A percentile compares a stretch with the other conserved stretches of the same genome.
Evolutionary conservation across 1,140 invertebrate genomes (phyloP).

Genomic region (Aphaenogaster ashmeadi): DNA sequence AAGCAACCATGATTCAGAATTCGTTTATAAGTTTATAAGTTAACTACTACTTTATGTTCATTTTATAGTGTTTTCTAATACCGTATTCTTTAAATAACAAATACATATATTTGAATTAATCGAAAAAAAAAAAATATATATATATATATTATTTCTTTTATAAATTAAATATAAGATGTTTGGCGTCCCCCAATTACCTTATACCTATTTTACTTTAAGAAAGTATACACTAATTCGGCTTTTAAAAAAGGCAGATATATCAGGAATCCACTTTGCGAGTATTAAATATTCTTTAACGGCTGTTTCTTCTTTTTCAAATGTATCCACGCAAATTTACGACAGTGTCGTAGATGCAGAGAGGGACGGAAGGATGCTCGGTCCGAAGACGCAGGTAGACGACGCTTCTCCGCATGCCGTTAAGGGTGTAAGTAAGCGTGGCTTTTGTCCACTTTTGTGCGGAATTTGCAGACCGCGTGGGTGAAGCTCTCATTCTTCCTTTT

Average conservation of each 20-base stretch:
- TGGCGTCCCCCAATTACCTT: too few relatives aligned
- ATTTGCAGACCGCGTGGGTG: not conserved
- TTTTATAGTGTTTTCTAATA: too few relatives aligned
- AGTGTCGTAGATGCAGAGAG: not conserved
- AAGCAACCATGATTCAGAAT: too few relatives aligned
- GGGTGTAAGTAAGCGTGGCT: not conserved
- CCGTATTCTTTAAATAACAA: too few relatives aligned
- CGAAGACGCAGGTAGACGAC: constrained; percentile 27
- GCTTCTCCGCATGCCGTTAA: not conserved
- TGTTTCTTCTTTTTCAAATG: not conserved
- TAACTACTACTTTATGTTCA: too few relatives aligned
- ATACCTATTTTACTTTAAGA: too few relatives aligned
- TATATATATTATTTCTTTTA: too few relatives aligned
- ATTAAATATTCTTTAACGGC: not conserved
- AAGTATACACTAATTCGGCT: too few relatives aligned
- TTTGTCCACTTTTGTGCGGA: constrained; percentile 32
- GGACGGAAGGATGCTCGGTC: not conserved
- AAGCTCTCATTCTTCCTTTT: not conserved
- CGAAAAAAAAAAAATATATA: too few relatives aligned
- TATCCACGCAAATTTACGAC: not conserved
- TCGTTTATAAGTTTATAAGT: too few relatives aligned
- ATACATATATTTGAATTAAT: too few relatives aligned
- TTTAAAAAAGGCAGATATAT: not conserved
- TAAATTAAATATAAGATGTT: too few relatives aligned
- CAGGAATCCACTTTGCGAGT: not conserved